Evolutionary conservation across 2,797 vertebrate genomes (phyloP).

Genomic region (Propithecus perrieri): DNA sequence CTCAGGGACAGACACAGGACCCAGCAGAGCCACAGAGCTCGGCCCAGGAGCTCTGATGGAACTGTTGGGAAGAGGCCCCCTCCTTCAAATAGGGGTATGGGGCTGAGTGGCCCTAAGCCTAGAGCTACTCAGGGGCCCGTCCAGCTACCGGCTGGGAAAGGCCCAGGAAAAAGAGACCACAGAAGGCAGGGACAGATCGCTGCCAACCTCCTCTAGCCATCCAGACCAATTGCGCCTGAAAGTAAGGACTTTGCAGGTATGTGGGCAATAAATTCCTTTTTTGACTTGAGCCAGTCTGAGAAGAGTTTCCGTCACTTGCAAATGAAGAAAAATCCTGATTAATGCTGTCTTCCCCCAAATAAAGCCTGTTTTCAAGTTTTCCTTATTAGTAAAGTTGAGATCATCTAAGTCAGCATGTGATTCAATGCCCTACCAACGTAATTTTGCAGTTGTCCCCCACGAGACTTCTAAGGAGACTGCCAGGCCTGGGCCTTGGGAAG

Average conservation of each 20-base stretch:
- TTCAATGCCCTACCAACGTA: not conserved
- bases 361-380: not conserved
- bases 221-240: not conserved
- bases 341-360: not conserved
- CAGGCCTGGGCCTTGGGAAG: not conserved
- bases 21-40: not conserved
- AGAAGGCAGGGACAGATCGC: not conserved
- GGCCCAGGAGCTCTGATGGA: not conserved
- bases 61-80: not conserved
- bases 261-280: not conserved
- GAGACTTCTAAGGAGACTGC: not conserved
- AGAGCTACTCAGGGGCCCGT: not conserved
- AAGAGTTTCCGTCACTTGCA: not conserved
- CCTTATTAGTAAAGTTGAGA: not conserved
- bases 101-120: not conserved
- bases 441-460: not conserved
- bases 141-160: fast-evolving
- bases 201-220: fast-evolving
- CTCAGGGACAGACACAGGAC: not conserved
- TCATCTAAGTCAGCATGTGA: not conserved
- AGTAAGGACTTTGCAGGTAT: too few relatives aligned
- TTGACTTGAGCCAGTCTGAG: not conserved
- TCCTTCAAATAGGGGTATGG: fast-evolving
- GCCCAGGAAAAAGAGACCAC: not conserved
- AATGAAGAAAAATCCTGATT: not conserved